Base-by-base conservation (phyloP, 2,888 invertebrate species). In the Eremobia ochroleuca region DNA sequence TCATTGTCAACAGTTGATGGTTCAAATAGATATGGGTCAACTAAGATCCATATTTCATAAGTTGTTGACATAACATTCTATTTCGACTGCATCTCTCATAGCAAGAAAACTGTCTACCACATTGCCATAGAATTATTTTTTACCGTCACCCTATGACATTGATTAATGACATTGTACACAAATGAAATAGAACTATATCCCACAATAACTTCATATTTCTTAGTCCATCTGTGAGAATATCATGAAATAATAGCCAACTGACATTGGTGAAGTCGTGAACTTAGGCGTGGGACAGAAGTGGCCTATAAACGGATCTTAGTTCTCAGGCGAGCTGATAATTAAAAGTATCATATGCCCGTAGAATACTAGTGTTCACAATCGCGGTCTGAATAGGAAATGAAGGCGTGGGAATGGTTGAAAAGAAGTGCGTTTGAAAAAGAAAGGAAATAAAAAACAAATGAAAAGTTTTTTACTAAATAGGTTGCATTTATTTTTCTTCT, bases 181-280 rank as follows among this genome's bases (percentile, higher is more conserved):
- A 67, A 59, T 15, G 18, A 52, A 76, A 65, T 28, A 62, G 25
- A 58, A 52, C 43, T n/a, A 65, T 3, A 46, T 28, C 28, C 28
- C 15, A 69, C 43, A 61, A 70, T 66, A 59, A 77, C 73, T 75
- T 76, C 79, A 79, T 87, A 85, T 68, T 73, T 79, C 64, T 76
- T 0, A 28, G 64, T 68, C 69, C 66, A 58, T 69, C 79, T 78
- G 77, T 83, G 87, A 66, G 87, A 88, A 86, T 69, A 62, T 73
- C 73, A 46, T 66, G 40, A 49, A 79, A 85, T 82, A 82, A 87
- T 88, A 73, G 65, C 15, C 34, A n/a, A 62, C 78, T 79, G 87
- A 87, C 89, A 86, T 88, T 87, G 88, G 83, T 37, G 5, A 28
- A 69, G 70, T 82, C 82, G 76, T 86, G 85, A 85, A 83, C 81